These are phyloP conservation scores for Drosophila prostipennis DNA, from an alignment of 2,888 invertebrate species.

Conservation along the genomic window DNA sequence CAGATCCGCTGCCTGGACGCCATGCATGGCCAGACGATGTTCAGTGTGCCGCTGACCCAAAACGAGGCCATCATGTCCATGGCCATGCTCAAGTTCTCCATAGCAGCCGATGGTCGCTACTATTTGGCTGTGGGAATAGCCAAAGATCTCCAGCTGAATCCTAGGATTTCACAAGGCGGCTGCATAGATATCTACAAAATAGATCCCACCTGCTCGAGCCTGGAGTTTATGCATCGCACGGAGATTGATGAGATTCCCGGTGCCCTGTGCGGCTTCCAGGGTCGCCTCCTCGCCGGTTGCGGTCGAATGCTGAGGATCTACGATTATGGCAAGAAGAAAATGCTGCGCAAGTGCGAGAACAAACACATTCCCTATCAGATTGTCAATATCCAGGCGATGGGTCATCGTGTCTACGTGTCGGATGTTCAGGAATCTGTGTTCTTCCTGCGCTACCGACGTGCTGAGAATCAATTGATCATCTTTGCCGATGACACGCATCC, in stretches of 20 bases:
- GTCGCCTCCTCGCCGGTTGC: constrained; percentile 95
- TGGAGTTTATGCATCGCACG: constrained; percentile 97
- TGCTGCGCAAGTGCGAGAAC: constrained; percentile 98
- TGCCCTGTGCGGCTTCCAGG: constrained; percentile 95
- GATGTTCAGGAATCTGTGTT: constrained; percentile 99
- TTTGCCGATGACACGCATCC: constrained; percentile 99
- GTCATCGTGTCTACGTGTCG: constrained; percentile 96
- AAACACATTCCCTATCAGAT: constrained; percentile 97
- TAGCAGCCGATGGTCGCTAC: constrained; percentile 85
- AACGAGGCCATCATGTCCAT: constrained; percentile 98
- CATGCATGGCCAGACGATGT: constrained; percentile 91
- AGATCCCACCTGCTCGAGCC: constrained; percentile 90
- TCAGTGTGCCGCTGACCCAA: constrained; percentile 93
- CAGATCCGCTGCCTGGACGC: constrained; percentile 94
- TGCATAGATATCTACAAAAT: constrained; percentile 92
- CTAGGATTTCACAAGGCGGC: constrained; percentile 92
- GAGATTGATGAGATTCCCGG: constrained; percentile 95
- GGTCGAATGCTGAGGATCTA: constrained; percentile 96
- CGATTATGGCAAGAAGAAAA: constrained; percentile 97
- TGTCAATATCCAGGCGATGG: constrained; percentile 96
- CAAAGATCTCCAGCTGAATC: constrained; percentile 95
- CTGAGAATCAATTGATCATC: constrained; percentile 98
- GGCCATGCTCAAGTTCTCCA: constrained; percentile 91
- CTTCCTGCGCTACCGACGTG: constrained; percentile 96
- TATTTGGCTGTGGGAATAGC: constrained; percentile 95